Base-by-base conservation (phyloP, 2,888 invertebrate species). In the Piscicola geometra region DNA sequence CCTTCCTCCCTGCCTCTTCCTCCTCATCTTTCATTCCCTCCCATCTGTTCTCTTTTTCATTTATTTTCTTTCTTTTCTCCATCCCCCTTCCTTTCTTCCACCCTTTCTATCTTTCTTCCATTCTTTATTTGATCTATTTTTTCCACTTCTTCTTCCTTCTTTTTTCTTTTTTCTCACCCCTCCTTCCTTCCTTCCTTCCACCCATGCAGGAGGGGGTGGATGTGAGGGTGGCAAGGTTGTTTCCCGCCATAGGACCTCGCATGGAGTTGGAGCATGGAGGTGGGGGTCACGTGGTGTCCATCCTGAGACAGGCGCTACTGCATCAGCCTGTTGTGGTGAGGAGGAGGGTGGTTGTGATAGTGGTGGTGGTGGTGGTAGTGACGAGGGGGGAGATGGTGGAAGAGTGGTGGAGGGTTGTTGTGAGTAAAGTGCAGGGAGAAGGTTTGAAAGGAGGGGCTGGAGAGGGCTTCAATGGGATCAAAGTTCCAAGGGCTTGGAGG, bases 171-270 rank as follows among this genome's bases (percentile, higher is more conserved):
- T 50, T 15, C 18, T 18, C 52, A 50, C 18, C 18, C 52, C 64
- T 28, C 64, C 12, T 25, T 9, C 9, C 15, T 25, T 64, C n/a
- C 9, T 9, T 15, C 64, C 64, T 15, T 64, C n/a, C 15, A 15
- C 9, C 9, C 64, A 64, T n/a, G 9, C 64, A 64, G 60, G 60
- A 56, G 25, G n/a, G 25, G 60, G 25, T 56, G n/a, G 60, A 56
- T 5, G 60, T 56, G 60, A 56, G 60, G 60, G 60, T 56, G 60
- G 60, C 60, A 15, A 5, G 60, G n/a, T 18, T 56, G 15, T 56
- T 56, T 21, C 3, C 5, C n/a, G 25, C 60, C 60, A 56, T 56
- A 18, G 60, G 60, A 56, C 60, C 60, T 5, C 60, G 60, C 21
- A 56, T 56, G 60, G 3, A n/a, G 12, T 21, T 56, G 60, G n/a